phyloP scores from a whole-genome alignment of 2,888 invertebrate genomes.

The Lasioglossum marginatum region DNA sequence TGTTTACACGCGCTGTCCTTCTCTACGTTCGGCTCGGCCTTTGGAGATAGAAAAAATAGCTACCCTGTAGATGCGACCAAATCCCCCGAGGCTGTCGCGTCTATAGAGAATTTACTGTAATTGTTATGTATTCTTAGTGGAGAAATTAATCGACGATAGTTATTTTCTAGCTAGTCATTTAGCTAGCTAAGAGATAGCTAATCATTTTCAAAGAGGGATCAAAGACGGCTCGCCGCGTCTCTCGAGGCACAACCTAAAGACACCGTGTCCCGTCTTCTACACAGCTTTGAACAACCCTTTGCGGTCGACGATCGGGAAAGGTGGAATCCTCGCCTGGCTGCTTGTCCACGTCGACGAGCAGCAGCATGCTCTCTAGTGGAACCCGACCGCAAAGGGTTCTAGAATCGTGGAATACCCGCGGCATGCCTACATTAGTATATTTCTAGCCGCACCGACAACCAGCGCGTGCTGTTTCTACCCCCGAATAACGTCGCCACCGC shows the following conservation, averaged over 20 bases:
- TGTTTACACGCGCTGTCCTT: no score
- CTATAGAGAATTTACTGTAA: no score
- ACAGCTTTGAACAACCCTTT: conserved; percentile 53
- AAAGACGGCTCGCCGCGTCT: neutral
- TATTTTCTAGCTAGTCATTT: no score
- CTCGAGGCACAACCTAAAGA: neutral
- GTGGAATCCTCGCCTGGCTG: neutral
- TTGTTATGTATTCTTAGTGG: no score
- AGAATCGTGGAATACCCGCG: conserved; percentile 70
- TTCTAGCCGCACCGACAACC: conserved; percentile 90
- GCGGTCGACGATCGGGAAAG: conserved; percentile 22
- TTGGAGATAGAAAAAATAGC: no score
- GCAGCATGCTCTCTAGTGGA: neutral
- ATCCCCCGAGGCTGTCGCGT: no score
- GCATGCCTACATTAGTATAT: conserved; percentile 82
- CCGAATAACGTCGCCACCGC: conserved; percentile 90
- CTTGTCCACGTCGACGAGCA: neutral
- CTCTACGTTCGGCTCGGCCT: no score
- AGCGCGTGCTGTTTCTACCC: conserved; percentile 90
- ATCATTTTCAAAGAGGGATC: neutral
- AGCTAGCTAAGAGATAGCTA: no score
- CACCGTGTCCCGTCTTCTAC: conserved; percentile 22
- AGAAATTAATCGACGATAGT: no score
- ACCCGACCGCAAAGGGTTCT: conserved; percentile 50
- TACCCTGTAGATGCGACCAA: no score